Percentiles rank a stretch among this genome's conserved stretches.
phyloP scores from a whole-genome alignment of 2,797 vertebrate species.

The Crypturellus tataupa region DNA sequence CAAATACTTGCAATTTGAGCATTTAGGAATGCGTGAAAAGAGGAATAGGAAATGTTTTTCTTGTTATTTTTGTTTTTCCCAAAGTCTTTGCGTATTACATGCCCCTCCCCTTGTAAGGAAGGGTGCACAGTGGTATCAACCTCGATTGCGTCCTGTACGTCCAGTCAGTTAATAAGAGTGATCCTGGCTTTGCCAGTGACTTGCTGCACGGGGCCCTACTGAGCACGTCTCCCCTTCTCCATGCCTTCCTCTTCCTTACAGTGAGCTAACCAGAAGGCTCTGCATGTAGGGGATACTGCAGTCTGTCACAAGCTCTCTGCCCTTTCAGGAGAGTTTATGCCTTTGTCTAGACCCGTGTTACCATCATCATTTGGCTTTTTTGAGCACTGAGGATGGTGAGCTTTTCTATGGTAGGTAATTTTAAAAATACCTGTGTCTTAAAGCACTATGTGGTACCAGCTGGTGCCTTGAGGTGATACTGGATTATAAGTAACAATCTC shows the following conservation, averaged over 20 bases:
- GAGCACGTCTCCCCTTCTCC: not conserved
- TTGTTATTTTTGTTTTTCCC: not conserved
- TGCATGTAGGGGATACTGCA: not conserved
- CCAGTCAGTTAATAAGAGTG: not conserved
- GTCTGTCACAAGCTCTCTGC: not conserved
- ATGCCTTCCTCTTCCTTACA: not conserved
- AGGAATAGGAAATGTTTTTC: not conserved
- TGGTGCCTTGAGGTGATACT: not conserved
- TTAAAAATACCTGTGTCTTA: not conserved
- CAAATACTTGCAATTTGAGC: not conserved
- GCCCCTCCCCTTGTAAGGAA: not conserved
- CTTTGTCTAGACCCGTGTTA: not conserved
- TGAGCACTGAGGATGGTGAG: not conserved
- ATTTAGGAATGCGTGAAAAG: not conserved
- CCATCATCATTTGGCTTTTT: not conserved
- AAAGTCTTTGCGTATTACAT: not conserved
- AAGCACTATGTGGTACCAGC: not conserved
- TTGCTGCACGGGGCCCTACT: not conserved
- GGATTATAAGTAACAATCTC: not conserved
- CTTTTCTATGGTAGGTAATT: not conserved
- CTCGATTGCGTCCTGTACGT: not conserved
- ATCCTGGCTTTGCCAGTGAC: not conserved
- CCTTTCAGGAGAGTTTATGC: not conserved
- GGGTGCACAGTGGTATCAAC: not conserved
- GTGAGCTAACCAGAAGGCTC: not conserved